These are phyloP conservation scores for Xenus cinereus DNA, from an alignment of 2,113 vertebrate genomes.

Conservation along the genomic window DNA sequence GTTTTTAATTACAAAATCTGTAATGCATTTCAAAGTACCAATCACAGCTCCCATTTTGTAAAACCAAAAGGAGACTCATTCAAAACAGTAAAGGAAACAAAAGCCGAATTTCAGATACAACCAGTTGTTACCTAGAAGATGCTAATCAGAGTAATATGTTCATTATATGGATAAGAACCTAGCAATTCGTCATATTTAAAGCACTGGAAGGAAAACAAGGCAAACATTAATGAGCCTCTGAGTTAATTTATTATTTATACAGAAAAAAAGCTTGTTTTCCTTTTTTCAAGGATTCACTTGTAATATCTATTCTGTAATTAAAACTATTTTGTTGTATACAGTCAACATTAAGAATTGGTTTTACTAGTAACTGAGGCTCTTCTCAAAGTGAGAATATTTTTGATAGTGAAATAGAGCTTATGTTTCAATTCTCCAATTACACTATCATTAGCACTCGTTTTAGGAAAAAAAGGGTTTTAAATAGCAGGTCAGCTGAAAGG, in stretches of 20 bases:
- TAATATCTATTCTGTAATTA: neutral
- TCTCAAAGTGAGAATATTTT: neutral
- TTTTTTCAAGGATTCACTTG: neutral
- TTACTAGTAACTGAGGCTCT: neutral
- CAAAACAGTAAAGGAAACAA: conserved; percentile 25
- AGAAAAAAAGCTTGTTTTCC: neutral
- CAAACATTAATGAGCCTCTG: neutral
- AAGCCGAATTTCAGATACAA: conserved; percentile 50
- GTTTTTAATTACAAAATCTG: conserved; percentile 55
- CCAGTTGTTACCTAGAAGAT: neutral
- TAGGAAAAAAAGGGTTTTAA: neutral
- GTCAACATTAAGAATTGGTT: neutral
- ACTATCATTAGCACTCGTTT: neutral
- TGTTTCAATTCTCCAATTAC: neutral
- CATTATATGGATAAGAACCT: conserved; percentile 11
- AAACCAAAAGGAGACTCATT: conserved; percentile 44
- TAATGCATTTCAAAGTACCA: conserved; percentile 47
- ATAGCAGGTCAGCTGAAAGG: neutral
- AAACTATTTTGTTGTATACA: neutral
- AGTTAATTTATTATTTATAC: neutral
- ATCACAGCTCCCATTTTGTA: conserved; percentile 37
- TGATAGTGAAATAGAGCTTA: neutral
- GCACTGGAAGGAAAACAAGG: neutral
- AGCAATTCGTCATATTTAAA: conserved; percentile 20
- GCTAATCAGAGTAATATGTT: neutral